phyloP scores from a whole-genome alignment of 2,888 invertebrate genomes.

The Atrina japonica region DNA sequence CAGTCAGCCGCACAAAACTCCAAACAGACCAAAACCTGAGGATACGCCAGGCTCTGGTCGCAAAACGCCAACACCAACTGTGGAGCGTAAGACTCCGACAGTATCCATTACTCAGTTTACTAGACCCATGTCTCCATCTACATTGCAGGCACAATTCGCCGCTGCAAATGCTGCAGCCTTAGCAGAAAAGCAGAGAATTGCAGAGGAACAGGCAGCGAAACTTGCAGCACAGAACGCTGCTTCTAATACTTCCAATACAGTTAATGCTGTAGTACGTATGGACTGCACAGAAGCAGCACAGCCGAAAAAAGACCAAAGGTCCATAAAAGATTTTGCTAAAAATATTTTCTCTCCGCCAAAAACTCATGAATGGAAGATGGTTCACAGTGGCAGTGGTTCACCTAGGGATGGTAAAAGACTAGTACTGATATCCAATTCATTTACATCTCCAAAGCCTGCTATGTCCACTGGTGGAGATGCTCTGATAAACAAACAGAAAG shows the following conservation, averaged over 20 bases:
- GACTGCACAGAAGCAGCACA: not conserved
- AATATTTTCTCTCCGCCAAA: conserved; percentile 14
- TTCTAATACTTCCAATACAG: not conserved
- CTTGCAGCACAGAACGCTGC: conserved; percentile 1
- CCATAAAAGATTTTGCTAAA: conserved; percentile 55
- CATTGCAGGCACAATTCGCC: conserved; percentile 52
- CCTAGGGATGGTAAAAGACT: conserved; percentile 11
- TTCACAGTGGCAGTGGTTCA: not conserved
- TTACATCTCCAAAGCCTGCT: not conserved
- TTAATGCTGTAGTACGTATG: not conserved
- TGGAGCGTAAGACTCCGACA: conserved; percentile 24
- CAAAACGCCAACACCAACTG: conserved; percentile 37
- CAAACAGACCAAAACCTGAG: conserved; percentile 42
- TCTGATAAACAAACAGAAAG: no score
- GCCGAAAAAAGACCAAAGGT: conserved; percentile 45
- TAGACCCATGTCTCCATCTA: conserved; percentile 60
- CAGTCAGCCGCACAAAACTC: conserved; percentile 53
- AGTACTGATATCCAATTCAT: conserved; percentile 10
- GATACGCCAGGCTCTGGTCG: conserved; percentile 40
- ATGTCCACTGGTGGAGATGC: not conserved
- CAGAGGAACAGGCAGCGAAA: conserved; percentile 15
- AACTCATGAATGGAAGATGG: conserved; percentile 32
- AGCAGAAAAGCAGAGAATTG: conserved; percentile 29
- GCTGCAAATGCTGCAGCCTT: conserved; percentile 36
- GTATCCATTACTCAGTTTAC: conserved; percentile 58